Evolutionary conservation across 2,797 vertebrate species (phyloP).

Genomic region (Stomatorhinus walkeri): DNA sequence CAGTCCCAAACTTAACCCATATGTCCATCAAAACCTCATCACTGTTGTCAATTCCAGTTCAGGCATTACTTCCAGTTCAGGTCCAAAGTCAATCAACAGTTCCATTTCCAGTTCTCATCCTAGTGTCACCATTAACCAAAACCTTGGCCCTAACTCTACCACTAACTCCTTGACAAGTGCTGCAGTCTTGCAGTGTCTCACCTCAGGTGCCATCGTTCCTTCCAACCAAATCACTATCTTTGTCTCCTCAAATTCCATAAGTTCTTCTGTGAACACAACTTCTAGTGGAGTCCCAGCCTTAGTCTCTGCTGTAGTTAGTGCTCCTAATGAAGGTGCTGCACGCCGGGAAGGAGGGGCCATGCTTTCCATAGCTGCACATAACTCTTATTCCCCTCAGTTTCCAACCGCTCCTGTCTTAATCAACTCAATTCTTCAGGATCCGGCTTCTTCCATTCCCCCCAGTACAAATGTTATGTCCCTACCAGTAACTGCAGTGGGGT

Average conservation of each 20-base stretch:
- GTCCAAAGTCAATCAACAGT: slow-evolving; percentile 33
- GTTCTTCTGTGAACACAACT: slow-evolving; percentile 68
- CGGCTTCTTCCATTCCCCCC: slow-evolving; percentile 71
- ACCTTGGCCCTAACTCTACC: slow-evolving; percentile 50
- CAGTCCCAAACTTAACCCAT: slow-evolving; percentile 36
- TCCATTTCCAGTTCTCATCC: slow-evolving; percentile 43
- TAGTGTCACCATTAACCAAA: slow-evolving; percentile 42
- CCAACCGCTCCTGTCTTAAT: slow-evolving; percentile 85
- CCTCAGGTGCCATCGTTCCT: slow-evolving; percentile 71
- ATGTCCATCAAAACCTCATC: slow-evolving; percentile 45
- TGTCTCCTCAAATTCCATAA: slow-evolving; percentile 87
- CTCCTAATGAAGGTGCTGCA: slow-evolving; percentile 77
- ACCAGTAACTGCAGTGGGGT: slow-evolving; percentile 78
- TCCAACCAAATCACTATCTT: slow-evolving; percentile 91
- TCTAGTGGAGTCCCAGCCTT: slow-evolving; percentile 70
- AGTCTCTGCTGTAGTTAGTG: slow-evolving; percentile 81
- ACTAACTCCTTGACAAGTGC: slow-evolving; percentile 48
- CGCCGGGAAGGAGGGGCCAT: slow-evolving; percentile 68
- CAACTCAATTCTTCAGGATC: slow-evolving; percentile 88
- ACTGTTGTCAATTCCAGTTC: slow-evolving; percentile 36
- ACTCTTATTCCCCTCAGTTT: slow-evolving; percentile 70
- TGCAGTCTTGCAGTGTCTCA: slow-evolving; percentile 75
- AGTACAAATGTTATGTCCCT: slow-evolving; percentile 76
- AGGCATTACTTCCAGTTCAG: slow-evolving; percentile 17
- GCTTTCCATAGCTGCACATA: slow-evolving; percentile 47